A percentile compares a stretch with the other conserved stretches of the same genome.
phyloP scores from a whole-genome alignment of 1,140 invertebrate genomes.

The Panagrolaimus sp. region DNA sequence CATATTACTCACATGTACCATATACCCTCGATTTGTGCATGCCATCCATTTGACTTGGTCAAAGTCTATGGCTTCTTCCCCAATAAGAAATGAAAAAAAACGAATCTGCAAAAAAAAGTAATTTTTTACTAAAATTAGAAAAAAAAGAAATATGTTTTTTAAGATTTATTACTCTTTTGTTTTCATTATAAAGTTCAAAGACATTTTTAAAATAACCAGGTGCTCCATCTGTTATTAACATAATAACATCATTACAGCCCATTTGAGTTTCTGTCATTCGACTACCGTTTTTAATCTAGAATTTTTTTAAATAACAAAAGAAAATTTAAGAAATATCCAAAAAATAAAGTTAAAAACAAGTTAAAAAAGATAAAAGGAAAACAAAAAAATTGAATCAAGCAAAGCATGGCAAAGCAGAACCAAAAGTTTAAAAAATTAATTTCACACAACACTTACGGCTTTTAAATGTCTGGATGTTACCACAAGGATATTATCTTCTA shows the following conservation, averaged over 20 bases:
- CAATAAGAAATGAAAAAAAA: slow-evolving; percentile 95
- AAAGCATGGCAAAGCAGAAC: slow-evolving; percentile 1
- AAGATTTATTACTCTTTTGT: slow-evolving; percentile 49
- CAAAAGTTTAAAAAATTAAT: not conserved
- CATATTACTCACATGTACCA: slow-evolving; percentile 58
- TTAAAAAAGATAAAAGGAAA: slow-evolving; percentile 14
- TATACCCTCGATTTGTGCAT: slow-evolving; percentile 82
- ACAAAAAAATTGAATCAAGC: not conserved
- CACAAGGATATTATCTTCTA: slow-evolving; percentile 54
- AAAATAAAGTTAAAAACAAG: slow-evolving; percentile 2
- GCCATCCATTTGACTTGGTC: slow-evolving; percentile 92
- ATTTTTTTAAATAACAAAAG: slow-evolving; percentile 15
- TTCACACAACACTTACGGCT: slow-evolving; percentile 37
- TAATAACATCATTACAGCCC: slow-evolving; percentile 89
- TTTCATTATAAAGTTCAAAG: slow-evolving; percentile 80
- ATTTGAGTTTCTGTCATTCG: slow-evolving; percentile 28
- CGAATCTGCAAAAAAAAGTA: slow-evolving; percentile 68
- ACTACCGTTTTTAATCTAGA: slow-evolving; percentile 47
- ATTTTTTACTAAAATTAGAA: slow-evolving; percentile 33
- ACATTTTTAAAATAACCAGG: slow-evolving; percentile 85
- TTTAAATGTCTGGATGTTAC: slow-evolving; percentile 40
- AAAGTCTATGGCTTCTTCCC: slow-evolving; percentile 83
- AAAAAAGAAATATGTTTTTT: slow-evolving; percentile 10
- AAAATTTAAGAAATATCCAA: not conserved
- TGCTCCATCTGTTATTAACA: slow-evolving; percentile 94